Evolutionary conservation across 2,113 vertebrate genomes (phyloP).

Genomic region (Paracanthobrama guichenoti): DNA sequence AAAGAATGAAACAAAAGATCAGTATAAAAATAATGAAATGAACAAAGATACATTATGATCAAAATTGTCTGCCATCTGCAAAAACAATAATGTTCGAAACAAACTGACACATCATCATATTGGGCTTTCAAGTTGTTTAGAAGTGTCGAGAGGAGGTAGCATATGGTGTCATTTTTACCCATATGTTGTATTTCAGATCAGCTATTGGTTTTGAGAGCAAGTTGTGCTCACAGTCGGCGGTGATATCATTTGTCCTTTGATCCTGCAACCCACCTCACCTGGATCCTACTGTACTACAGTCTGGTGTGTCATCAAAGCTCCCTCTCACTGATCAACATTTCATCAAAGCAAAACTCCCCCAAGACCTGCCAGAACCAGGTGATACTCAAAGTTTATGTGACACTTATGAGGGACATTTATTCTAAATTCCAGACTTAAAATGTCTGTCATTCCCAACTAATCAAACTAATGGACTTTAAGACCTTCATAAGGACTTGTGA

Average conservation of each 20-base stretch:
- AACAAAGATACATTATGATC: not conserved
- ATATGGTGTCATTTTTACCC: constrained; percentile 49
- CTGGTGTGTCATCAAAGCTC: constrained; percentile 50
- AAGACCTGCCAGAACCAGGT: constrained; percentile 28
- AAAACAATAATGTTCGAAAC: not conserved
- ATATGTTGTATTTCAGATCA: constrained; percentile 40
- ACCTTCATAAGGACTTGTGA: not conserved
- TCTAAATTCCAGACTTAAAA: constrained; percentile 22
- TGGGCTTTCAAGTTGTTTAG: not conserved
- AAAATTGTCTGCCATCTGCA: not conserved
- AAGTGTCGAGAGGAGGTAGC: constrained; percentile 18
- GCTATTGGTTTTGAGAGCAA: constrained; percentile 36
- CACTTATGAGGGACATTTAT: constrained; percentile 15
- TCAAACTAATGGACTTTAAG: not conserved
- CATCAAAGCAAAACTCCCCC: constrained; percentile 58
- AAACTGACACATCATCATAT: not conserved
- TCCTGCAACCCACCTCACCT: constrained; percentile 36
- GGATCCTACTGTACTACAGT: constrained; percentile 33
- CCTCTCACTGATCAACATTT: constrained; percentile 56
- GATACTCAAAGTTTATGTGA: constrained; percentile 7
- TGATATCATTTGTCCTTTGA: constrained; percentile 51
- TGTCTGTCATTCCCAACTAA: not conserved
- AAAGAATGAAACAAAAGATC: not conserved
- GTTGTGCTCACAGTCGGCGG: constrained; percentile 18
- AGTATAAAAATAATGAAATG: not conserved